Evolutionary conservation across 1,140 invertebrate genomes (phyloP).

Genomic region (Neuroterus valhalla): DNA sequence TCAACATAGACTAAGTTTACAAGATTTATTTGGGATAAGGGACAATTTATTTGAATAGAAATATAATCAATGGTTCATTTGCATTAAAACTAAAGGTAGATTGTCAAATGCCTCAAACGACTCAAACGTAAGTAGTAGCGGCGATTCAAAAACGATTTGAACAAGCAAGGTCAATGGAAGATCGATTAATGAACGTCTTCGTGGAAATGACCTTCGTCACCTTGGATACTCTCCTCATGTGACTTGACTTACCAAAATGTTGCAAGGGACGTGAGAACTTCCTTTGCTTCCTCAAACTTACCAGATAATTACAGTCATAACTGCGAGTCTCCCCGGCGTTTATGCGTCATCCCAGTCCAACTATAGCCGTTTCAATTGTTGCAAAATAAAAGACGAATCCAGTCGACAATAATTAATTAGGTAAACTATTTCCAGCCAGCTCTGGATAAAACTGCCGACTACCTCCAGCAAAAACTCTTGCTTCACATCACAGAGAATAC

Average conservation of each 20-base stretch:
- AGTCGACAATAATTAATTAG: constrained; percentile 15
- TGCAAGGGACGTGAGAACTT: not conserved
- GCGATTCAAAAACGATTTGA: too few relatives aligned
- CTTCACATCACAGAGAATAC: not conserved
- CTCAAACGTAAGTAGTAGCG: too few relatives aligned
- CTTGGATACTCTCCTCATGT: too few relatives aligned
- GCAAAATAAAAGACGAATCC: constrained; percentile 14
- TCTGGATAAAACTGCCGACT: not conserved
- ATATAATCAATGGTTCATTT: not conserved
- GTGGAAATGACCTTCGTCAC: too few relatives aligned
- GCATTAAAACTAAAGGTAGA: too few relatives aligned
- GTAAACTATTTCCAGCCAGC: not conserved
- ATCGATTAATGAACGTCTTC: too few relatives aligned
- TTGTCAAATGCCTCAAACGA: too few relatives aligned
- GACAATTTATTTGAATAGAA: not conserved
- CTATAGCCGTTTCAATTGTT: constrained; percentile 5
- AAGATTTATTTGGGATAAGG: not conserved
- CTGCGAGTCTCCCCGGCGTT: constrained; percentile 38
- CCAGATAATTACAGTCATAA: constrained; percentile 44
- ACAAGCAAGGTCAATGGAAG: too few relatives aligned
- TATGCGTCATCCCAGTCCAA: constrained; percentile 39
- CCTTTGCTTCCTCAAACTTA: constrained; percentile 37
- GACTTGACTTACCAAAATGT: not conserved
- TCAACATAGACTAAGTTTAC: constrained; percentile 31
- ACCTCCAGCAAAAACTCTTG: not conserved